Evolutionary conservation across 2,797 vertebrate species (phyloP).

Genomic region (Odontamblyopus rebecca): DNA sequence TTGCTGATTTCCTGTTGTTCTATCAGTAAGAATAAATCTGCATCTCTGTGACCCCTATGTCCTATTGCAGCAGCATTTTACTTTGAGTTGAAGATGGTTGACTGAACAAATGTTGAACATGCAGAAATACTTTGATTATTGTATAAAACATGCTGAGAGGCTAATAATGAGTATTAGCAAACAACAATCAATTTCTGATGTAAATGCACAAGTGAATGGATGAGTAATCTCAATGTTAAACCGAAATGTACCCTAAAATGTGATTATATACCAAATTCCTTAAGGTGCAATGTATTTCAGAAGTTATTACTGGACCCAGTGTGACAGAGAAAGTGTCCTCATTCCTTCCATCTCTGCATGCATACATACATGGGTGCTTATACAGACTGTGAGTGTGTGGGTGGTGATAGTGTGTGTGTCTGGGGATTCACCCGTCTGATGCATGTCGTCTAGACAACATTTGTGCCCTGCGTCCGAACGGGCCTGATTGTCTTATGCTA

Average conservation of each 20-base stretch:
- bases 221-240: background rate
- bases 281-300: background rate
- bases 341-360: background rate
- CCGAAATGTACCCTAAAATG: background rate
- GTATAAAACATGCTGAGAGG: background rate
- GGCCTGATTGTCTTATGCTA: slow-evolving; percentile 90
- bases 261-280: background rate
- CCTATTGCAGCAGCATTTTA: slow-evolving; percentile 76
- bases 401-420: slow-evolving; percentile 30
- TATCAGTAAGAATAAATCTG: slow-evolving; percentile 84
- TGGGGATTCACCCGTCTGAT: slow-evolving; percentile 80
- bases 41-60: slow-evolving; percentile 90
- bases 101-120: slow-evolving; percentile 49
- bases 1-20: slow-evolving; percentile 62
- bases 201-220: background rate
- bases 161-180: background rate
- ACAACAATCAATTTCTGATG: background rate
- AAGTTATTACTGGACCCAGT: background rate
- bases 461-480: slow-evolving; percentile 77
- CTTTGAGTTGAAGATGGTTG: slow-evolving; percentile 61
- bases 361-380: background rate
- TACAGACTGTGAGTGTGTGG: slow-evolving; percentile 31
- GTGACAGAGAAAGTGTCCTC: background rate
- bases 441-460: slow-evolving; percentile 92
- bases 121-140: background rate